A percentile compares a stretch with the other conserved stretches of the same genome.
Evolutionary conservation across 2,797 vertebrate species (phyloP).

Genomic region (Halcyon badia): DNA sequence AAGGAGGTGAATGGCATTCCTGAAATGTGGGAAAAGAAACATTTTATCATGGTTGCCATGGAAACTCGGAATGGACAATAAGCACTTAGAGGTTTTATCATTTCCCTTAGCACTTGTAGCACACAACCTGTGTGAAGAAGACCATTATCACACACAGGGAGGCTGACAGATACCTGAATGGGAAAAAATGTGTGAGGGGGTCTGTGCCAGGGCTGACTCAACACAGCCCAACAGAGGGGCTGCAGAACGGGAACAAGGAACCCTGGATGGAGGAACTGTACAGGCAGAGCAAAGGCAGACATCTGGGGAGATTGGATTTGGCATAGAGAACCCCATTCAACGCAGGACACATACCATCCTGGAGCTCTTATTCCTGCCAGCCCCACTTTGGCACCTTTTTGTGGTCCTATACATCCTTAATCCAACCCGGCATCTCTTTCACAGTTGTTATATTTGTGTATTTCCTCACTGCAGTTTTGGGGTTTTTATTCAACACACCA

Average conservation of each 20-base stretch:
- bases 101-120: slow-evolving; percentile 28
- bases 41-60: slow-evolving; percentile 26
- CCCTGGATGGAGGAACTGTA: not conserved
- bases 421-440: not conserved
- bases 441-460: not conserved
- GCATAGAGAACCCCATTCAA: not conserved
- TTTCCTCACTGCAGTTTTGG: not conserved
- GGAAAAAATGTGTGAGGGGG: not conserved
- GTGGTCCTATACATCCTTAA: not conserved
- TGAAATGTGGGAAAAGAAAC: slow-evolving; percentile 21
- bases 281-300: not conserved
- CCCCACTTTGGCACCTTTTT: not conserved
- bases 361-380: not conserved
- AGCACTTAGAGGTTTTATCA: slow-evolving; percentile 19
- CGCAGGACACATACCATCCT: rapidly evolving
- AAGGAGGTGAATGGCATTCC: slow-evolving; percentile 42
- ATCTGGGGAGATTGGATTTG: not conserved
- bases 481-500: not conserved
- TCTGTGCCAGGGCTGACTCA: not conserved
- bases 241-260: not conserved
- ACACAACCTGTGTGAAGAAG: not conserved
- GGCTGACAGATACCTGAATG: not conserved
- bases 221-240: not conserved
- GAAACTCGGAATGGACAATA: slow-evolving; percentile 67
- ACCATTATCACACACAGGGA: not conserved